Percentiles rank a stretch among this genome's conserved stretches.
phyloP scores from a whole-genome alignment of 92 coral and sea anemone genomes.

The Paramuricea clavata region DNA sequence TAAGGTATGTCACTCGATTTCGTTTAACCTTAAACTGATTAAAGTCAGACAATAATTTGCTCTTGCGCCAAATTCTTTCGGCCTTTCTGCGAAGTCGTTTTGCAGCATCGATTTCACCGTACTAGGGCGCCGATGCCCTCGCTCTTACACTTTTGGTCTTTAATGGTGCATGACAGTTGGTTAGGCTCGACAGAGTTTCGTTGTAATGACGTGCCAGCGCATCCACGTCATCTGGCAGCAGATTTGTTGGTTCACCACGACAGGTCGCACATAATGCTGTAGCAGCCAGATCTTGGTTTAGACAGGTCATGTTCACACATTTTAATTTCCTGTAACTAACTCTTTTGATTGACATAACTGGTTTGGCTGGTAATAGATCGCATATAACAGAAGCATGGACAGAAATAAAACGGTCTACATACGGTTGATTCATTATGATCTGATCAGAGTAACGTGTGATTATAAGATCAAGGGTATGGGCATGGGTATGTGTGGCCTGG shows the following conservation, averaged over 20 bases:
- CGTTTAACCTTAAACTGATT: conserved; percentile 46
- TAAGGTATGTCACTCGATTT: conserved; percentile 60
- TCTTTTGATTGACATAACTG: background rate
- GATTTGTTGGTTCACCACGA: background rate
- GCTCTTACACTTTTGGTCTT: conserved; percentile 58
- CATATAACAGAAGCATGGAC: conserved; percentile 16
- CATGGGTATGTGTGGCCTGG: conserved; percentile 14
- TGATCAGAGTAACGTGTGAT: conserved; percentile 48
- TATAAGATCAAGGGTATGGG: conserved; percentile 52
- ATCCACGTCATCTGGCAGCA: background rate
- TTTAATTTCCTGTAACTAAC: background rate
- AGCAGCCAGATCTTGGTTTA: too few species aligned
- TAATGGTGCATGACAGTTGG: conserved; percentile 61
- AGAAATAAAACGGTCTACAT: conserved; percentile 28
- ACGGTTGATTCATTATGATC: conserved; percentile 11
- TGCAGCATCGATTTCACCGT: conserved; percentile 56
- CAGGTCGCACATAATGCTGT: background rate
- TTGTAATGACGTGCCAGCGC: background rate
- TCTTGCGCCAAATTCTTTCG: conserved; percentile 62
- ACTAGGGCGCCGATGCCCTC: conserved; percentile 58
- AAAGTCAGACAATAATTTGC: conserved; percentile 33
- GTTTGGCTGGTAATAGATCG: background rate
- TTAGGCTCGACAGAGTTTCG: too few species aligned
- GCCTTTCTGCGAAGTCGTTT: conserved; percentile 60
- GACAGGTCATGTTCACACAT: background rate